Evolutionary conservation across 2,797 vertebrate genomes (phyloP).

Genomic region (Sitta carolinensis): DNA sequence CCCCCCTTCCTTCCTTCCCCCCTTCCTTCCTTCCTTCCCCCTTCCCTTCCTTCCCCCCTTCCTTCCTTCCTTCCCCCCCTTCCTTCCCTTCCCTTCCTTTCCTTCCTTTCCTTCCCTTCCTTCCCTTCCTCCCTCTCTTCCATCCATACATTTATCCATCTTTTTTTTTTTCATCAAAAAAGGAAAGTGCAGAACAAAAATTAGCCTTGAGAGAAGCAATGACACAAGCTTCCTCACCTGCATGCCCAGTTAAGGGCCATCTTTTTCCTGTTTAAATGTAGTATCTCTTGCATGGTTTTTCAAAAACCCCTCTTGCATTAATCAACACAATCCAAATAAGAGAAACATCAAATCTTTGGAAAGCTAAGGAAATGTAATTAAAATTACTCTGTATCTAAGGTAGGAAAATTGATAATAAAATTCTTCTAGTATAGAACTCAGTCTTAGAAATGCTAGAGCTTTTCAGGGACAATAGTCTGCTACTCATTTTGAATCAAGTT

Average conservation of each 20-base stretch:
- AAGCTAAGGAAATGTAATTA: neutral
- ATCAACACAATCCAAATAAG: slow-evolving; percentile 70
- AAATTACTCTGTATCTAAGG: neutral
- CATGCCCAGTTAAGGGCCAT: slow-evolving; percentile 84
- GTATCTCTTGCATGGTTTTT: slow-evolving; percentile 65
- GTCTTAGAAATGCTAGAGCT: neutral
- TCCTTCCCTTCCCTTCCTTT: no score
- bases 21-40: neutral
- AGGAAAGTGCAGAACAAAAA: neutral
- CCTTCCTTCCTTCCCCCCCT: neutral
- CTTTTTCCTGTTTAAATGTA: slow-evolving; percentile 89
- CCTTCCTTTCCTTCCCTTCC: neutral
- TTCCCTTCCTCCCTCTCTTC: neutral
- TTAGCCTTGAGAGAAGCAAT: neutral
- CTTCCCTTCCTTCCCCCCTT: neutral
- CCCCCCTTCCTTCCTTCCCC: neutral
- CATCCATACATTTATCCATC: neutral
- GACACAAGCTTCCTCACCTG: slow-evolving; percentile 84
- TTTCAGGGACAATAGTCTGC: neutral
- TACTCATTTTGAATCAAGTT: neutral
- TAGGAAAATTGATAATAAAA: neutral
- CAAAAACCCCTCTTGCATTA: slow-evolving; percentile 64
- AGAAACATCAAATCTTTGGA: slow-evolving; percentile 8
- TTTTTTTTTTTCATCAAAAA: neutral
- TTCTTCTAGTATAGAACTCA: neutral